Evolutionary conservation across 2,888 invertebrate genomes (phyloP), one percentile per base, ranked within the genome.

Genomic region (Lymantria monacha): DNA sequence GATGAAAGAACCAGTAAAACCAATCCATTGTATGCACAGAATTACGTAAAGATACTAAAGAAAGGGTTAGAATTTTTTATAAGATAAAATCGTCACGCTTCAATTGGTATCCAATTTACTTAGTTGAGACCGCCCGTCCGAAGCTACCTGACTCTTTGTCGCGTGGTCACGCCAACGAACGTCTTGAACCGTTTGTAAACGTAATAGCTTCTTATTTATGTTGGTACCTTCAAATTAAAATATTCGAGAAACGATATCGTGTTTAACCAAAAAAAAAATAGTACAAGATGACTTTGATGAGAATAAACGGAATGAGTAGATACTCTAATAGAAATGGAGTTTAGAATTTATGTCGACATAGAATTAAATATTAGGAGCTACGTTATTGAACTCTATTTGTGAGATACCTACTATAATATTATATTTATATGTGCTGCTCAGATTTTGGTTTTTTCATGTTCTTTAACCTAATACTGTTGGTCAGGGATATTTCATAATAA

Each of bases 101-200:
- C 81, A 81, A 81, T 85, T 73, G 84, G 71, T 81, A 83, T 85
- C 85, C 85, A 87, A 87, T 87, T 87, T 87, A 86, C 77, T 81
- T 74, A 73, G 75, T 69, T 70, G 73, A 81, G 73, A 66, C 81
- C 70, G 73, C 73, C 45, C 73, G 72, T 69, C 70, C 62, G 67
- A 63, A 54, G 72, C 70, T 81, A 79, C 79, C 79, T 79, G 79
- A 71, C 61, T 66, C 81, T 81, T 85, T 87, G 85, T 86, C 82
- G 74, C 79, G 70, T 76, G 74, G 83, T 85, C 84, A 86, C 82
- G 85, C 79, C 74, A 71, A 57, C 69, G 66, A 54, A 51, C 49
- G 59, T 65, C 59, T 61, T 60, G 53, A 53, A 68, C 60, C 76
- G 70, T 79, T 78, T 78, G 77, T 78, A 69, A 68, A 77, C 69